Evolutionary conservation across 2,113 vertebrate species (phyloP).

Genomic region (Vulpes vulpes): DNA sequence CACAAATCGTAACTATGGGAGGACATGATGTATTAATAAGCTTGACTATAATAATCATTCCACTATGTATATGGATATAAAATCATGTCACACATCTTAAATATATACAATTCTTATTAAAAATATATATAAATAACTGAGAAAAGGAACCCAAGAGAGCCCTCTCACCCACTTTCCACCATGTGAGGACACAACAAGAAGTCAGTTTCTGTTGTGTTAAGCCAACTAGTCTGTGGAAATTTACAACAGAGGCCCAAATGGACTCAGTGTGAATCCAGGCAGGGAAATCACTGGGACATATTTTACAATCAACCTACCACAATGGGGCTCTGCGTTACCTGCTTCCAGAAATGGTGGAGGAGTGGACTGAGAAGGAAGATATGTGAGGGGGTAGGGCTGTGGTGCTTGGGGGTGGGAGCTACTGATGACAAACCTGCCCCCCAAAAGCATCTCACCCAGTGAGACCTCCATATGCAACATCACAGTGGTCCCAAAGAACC

Average conservation of each 20-base stretch:
- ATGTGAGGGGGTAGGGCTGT: conserved; percentile 89
- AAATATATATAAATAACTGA: not conserved
- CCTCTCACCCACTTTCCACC: not conserved
- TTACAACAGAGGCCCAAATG: not conserved
- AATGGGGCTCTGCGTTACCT: conserved; percentile 90
- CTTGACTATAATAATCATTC: not conserved
- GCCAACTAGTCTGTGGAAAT: too few relatives aligned
- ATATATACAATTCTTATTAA: not conserved
- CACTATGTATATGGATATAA: not conserved
- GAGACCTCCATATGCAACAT: conserved; percentile 85
- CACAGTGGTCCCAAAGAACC: conserved; percentile 79
- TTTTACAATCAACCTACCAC: not conserved
- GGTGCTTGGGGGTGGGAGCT: conserved; percentile 89
- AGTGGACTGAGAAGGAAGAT: conserved; percentile 68
- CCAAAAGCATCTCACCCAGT: conserved; percentile 85
- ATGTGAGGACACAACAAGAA: not conserved
- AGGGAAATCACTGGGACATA: not conserved
- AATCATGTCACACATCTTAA: not conserved
- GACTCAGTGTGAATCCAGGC: not conserved
- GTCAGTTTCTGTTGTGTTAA: not conserved
- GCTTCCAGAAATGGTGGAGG: conserved; percentile 90
- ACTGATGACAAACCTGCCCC: conserved; percentile 87
- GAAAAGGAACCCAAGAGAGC: not conserved
- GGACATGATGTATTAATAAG: not conserved
- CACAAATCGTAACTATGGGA: not conserved